Conservation (phyloP, 2,797 vertebrate genomes). For the Harpagifer antarcticus region DNA sequence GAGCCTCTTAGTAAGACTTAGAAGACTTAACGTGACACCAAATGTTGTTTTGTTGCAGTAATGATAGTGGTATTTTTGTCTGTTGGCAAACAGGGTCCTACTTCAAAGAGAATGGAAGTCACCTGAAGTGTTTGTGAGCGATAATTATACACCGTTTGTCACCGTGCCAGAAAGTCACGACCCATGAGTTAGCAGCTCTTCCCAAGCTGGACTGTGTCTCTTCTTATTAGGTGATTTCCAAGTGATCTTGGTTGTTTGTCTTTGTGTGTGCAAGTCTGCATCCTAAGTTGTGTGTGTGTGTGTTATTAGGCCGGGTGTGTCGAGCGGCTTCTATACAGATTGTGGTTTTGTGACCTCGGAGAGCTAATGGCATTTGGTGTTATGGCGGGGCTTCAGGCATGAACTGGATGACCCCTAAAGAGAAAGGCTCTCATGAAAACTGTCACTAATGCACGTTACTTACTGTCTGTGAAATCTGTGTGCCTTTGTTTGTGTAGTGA, state of each 20-base stretch:
- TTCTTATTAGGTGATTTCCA: slow-evolving; percentile 71
- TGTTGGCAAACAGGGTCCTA: slow-evolving; percentile 2
- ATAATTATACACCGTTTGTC: slow-evolving; percentile 22
- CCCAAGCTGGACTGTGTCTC: slow-evolving; percentile 66
- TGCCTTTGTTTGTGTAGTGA: background rate
- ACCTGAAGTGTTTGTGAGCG: slow-evolving; percentile 38
- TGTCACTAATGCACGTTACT: slow-evolving; percentile 7
- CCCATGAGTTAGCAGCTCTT: slow-evolving; percentile 43
- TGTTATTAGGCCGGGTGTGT: slow-evolving; percentile 32
- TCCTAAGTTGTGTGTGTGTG: slow-evolving; percentile 4
- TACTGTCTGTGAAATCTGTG: background rate
- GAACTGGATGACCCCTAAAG: slow-evolving; percentile 34
- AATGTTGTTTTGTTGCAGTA: slow-evolving; percentile 29
- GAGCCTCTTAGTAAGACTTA: slow-evolving; percentile 57
- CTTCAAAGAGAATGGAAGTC: slow-evolving; percentile 22
- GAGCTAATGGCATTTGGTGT: slow-evolving; percentile 67
- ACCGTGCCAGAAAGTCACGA: slow-evolving; percentile 33
- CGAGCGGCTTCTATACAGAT: slow-evolving; percentile 54
- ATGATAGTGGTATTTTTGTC: slow-evolving; percentile 30
- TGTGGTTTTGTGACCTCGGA: slow-evolving; percentile 64
- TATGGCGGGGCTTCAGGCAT: slow-evolving; percentile 28
- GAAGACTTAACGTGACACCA: slow-evolving; percentile 33
- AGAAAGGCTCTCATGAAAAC: slow-evolving; percentile 7
- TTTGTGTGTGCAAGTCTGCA: slow-evolving; percentile 19
- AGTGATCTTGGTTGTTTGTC: slow-evolving; percentile 66